phyloP scores from a whole-genome alignment of 2,113 vertebrate genomes.

The Phalacrocorax carbo region DNA sequence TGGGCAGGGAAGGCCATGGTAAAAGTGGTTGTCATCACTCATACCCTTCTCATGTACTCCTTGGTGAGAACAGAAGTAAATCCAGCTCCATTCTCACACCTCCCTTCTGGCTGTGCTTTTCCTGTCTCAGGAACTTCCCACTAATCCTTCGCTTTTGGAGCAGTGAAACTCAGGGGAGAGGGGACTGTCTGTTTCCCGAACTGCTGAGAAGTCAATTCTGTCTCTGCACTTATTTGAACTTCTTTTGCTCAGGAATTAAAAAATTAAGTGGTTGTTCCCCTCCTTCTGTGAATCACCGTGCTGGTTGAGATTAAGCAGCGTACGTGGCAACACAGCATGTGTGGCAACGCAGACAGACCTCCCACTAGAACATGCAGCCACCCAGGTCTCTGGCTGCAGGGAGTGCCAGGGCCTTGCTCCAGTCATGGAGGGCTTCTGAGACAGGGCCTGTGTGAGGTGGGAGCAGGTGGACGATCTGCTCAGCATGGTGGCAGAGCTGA shows the following conservation, averaged over 20 bases:
- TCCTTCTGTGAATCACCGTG: too few species aligned
- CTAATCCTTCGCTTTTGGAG: background rate
- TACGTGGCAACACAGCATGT: too few species aligned
- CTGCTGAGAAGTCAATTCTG: background rate
- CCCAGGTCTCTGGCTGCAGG: too few species aligned
- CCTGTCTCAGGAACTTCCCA: background rate
- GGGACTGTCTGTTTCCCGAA: background rate
- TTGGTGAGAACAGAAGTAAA: background rate
- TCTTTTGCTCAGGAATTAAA: background rate
- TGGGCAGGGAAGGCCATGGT: background rate
- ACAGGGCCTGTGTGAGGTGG: too few species aligned
- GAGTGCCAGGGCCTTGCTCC: too few species aligned
- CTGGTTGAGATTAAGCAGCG: too few species aligned
- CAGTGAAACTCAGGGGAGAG: background rate
- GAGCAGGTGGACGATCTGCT: too few species aligned
- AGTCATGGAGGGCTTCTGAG: too few species aligned
- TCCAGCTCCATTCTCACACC: background rate
- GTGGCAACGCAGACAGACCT: too few species aligned
- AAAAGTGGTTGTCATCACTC: background rate
- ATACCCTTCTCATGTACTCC: background rate
- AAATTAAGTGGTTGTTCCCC: background rate
- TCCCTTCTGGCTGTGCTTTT: background rate
- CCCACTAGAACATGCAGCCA: too few species aligned
- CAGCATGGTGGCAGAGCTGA: too few species aligned
- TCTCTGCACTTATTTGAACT: background rate